These are phyloP conservation scores for Dicyrtomina minuta DNA, from an alignment of 2,888 invertebrate species.

Conservation along the genomic window DNA sequence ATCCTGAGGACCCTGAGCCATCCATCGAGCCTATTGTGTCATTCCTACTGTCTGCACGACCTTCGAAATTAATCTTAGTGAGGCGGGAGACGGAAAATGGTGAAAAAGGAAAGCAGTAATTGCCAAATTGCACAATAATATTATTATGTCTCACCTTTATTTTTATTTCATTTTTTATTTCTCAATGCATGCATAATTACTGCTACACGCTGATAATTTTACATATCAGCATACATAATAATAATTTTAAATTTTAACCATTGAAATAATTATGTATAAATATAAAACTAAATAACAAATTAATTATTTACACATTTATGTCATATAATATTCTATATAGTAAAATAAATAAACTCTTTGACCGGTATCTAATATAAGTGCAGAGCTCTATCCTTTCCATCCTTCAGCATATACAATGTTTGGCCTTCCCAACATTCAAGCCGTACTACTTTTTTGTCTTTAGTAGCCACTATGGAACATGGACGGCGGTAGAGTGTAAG, in stretches of 20 bases:
- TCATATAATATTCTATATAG: no score
- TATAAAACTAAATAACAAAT: no score
- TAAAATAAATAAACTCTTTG: no score
- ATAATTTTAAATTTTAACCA: no score
- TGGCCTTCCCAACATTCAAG: neutral
- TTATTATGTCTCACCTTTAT: neutral
- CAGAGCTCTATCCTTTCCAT: no score
- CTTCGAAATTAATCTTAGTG: conserved; percentile 41
- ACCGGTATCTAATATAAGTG: no score
- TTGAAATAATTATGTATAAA: no score
- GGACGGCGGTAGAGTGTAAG: conserved; percentile 34
- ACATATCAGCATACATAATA: no score
- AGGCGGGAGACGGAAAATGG: conserved; percentile 33
- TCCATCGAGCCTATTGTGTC: conserved; percentile 35
- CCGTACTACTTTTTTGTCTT: neutral
- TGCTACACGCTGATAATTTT: no score
- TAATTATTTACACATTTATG: no score
- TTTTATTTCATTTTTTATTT: neutral
- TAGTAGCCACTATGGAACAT: neutral
- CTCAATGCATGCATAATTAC: neutral
- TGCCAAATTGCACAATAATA: no score
- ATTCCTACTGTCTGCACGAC: conserved; percentile 40
- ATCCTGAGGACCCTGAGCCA: conserved; percentile 36
- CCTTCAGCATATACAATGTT: neutral
- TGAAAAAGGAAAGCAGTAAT: neutral